Percentiles rank a stretch among this genome's conserved stretches.
phyloP scores from a whole-genome alignment of 2,797 vertebrate genomes.

The Onychomys torridus region DNA sequence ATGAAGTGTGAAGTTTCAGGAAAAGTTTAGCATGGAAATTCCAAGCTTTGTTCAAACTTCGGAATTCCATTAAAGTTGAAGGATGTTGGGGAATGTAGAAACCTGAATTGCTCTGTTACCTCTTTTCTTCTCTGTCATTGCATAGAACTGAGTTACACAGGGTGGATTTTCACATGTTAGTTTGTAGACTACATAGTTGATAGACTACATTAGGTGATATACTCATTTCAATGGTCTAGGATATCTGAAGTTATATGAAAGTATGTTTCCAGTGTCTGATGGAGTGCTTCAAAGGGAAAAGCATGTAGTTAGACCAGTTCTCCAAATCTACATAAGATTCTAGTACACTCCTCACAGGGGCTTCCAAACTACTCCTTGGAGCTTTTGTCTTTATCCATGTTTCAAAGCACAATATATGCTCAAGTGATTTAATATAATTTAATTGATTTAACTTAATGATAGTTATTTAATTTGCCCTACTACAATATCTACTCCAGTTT shows the following conservation, averaged over 20 bases:
- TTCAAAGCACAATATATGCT: neutral
- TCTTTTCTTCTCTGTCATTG: neutral
- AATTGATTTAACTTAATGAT: neutral
- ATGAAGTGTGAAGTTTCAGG: neutral
- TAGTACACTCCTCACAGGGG: neutral
- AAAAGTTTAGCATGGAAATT: neutral
- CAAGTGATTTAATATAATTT: neutral
- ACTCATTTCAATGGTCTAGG: neutral
- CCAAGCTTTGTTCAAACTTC: neutral
- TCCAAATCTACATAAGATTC: neutral
- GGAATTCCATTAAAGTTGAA: neutral
- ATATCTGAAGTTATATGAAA: neutral
- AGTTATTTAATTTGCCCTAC: neutral
- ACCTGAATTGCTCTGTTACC: neutral
- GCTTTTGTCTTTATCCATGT: conserved; percentile 2
- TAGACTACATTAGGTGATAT: neutral
- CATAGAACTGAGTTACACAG: neutral
- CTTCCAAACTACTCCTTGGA: neutral
- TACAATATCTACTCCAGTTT: neutral
- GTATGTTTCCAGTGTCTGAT: neutral
- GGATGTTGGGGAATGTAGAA: neutral
- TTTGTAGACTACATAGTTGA: neutral
- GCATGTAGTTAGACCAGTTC: neutral
- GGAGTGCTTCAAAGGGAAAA: neutral
- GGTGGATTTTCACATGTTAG: neutral